phyloP scores from a whole-genome alignment of 2,113 vertebrate genomes.

The Cottus gobio region DNA sequence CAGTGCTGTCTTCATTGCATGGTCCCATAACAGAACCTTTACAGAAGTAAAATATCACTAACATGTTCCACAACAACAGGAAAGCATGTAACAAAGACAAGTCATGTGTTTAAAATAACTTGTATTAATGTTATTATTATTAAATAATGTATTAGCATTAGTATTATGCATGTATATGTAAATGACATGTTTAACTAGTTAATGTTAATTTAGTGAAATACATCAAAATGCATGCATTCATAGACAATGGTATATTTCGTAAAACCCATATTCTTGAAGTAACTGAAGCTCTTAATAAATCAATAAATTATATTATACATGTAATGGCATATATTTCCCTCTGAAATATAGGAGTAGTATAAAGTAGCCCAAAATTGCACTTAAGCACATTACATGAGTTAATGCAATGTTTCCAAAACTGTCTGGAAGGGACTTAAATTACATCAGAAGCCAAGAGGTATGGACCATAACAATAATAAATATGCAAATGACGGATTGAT shows the following conservation, averaged over 20 bases:
- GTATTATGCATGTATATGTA: not conserved
- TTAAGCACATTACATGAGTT: not conserved
- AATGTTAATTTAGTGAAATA: not conserved
- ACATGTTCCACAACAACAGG: not conserved
- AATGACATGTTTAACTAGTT: not conserved
- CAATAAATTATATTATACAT: not conserved
- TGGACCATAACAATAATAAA: not conserved
- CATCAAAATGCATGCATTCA: not conserved
- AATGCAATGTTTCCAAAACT: not conserved
- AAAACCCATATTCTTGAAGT: not conserved
- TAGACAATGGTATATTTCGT: not conserved
- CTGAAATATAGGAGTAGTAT: not conserved
- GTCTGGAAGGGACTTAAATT: not conserved
- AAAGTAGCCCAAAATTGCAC: not conserved
- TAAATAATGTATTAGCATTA: not conserved
- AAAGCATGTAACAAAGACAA: not conserved
- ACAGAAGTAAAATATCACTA: not conserved
- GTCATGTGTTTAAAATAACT: not conserved
- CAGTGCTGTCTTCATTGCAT: not conserved
- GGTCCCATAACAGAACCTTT: not conserved
- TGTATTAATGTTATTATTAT: not conserved
- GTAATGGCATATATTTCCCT: not conserved
- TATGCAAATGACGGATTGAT: not conserved
- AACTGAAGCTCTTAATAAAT: not conserved
- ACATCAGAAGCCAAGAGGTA: not conserved